A percentile compares a stretch with the other conserved stretches of the same genome.
Evolutionary conservation across 2,888 invertebrate genomes (phyloP).

Genomic region (Platycheirus albimanus): DNA sequence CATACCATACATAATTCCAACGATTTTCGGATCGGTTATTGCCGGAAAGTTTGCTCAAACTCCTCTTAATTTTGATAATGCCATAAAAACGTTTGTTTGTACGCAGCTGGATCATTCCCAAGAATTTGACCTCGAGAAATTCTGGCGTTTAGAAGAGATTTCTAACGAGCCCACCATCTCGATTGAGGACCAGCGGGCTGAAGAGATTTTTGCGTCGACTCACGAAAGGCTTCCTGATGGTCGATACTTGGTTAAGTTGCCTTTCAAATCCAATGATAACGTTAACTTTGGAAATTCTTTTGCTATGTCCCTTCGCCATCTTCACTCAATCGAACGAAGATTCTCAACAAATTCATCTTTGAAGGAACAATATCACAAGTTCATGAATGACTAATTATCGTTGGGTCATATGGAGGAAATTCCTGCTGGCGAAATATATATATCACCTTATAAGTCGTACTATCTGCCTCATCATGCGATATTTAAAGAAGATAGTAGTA

Average conservation of each 20-base stretch:
- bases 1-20: slow-evolving; percentile 11
- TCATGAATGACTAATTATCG: background rate
- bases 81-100: background rate
- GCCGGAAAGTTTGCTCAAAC: background rate
- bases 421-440: slow-evolving; percentile 1
- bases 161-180: background rate
- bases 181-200: slow-evolving; percentile 17
- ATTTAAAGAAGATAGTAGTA: no score
- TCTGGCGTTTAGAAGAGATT: slow-evolving; percentile 5
- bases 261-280: no score
- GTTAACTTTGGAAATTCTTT: no score
- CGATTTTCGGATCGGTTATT: slow-evolving; percentile 21
- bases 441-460: background rate
- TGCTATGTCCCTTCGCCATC: background rate
- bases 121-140: no score
- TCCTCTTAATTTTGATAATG: background rate
- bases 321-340: background rate
- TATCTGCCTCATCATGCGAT: no score
- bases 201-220: background rate
- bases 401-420: slow-evolving; percentile 23
- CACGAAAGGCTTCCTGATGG: slow-evolving; percentile 14
- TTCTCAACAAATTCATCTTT: background rate
- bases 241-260: no score
- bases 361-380: background rate
- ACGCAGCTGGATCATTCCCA: background rate